Evolutionary conservation across 1,140 invertebrate species (phyloP).

Genomic region (Conopomorpha cramerella): DNA sequence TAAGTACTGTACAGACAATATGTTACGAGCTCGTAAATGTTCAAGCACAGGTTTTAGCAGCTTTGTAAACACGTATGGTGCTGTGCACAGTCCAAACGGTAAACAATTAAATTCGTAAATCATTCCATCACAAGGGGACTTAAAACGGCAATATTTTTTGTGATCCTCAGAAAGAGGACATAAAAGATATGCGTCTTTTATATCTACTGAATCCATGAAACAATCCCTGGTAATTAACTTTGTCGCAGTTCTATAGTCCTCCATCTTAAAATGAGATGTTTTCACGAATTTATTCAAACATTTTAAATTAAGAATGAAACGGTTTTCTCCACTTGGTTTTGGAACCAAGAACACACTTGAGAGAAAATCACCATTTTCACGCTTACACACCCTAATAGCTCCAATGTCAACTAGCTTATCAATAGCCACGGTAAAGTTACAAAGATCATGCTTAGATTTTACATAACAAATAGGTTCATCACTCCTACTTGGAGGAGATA

Average conservation of each 20-base stretch:
- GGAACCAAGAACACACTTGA: slow-evolving; percentile 2
- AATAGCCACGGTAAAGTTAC: slow-evolving; percentile 1
- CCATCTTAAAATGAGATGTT: slow-evolving; percentile 4
- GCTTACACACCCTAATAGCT: slow-evolving; percentile 5
- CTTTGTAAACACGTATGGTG: too few relatives aligned
- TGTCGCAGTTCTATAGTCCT: slow-evolving; percentile 2
- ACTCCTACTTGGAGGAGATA: not conserved
- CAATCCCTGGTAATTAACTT: slow-evolving; percentile 2
- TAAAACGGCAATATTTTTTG: slow-evolving; percentile 1
- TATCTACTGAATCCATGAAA: slow-evolving; percentile 2
- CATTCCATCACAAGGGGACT: too few relatives aligned
- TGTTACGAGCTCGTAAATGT: too few relatives aligned
- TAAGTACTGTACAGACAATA: too few relatives aligned
- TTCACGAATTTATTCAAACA: slow-evolving; percentile 2
- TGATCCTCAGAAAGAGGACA: not conserved
- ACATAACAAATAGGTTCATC: slow-evolving; percentile 1
- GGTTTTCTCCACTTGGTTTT: slow-evolving; percentile 3
- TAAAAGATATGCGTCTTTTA: slow-evolving; percentile 5
- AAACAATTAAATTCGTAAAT: too few relatives aligned
- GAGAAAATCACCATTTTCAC: slow-evolving; percentile 2
- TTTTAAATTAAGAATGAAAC: slow-evolving; percentile 5
- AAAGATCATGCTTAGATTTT: slow-evolving; percentile 2
- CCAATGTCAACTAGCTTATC: slow-evolving; percentile 2
- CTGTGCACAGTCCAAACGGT: too few relatives aligned
- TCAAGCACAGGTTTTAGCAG: too few relatives aligned